A percentile compares a stretch with the other conserved stretches of the same genome.
These are phyloP conservation scores for Malurus cyaneus DNA, from an alignment of 2,113 vertebrate genomes.

Conservation along the genomic window DNA sequence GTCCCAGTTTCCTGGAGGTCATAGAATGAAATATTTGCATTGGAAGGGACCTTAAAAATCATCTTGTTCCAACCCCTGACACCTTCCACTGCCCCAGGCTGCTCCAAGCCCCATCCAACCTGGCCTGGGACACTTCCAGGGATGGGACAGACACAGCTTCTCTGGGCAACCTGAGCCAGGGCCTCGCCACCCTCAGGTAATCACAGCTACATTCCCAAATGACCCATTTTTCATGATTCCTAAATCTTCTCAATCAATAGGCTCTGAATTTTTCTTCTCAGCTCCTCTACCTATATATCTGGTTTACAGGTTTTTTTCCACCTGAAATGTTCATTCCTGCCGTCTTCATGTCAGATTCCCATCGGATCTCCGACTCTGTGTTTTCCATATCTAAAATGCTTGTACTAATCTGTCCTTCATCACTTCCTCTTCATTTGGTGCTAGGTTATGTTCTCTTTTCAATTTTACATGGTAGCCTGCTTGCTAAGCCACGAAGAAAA, in stretches of 20 bases:
- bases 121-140: background rate
- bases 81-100: background rate
- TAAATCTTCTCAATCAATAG: background rate
- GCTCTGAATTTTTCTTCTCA: background rate
- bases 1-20: background rate
- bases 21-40: background rate
- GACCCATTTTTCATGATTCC: background rate
- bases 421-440: background rate
- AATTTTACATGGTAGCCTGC: background rate
- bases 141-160: background rate
- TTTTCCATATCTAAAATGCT: background rate
- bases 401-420: background rate
- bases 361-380: background rate
- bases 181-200: background rate
- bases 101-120: rapidly evolving
- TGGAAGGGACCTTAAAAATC: background rate
- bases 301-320: background rate
- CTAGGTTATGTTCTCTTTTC: background rate
- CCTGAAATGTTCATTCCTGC: background rate
- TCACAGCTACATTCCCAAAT: background rate
- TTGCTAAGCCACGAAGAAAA: background rate
- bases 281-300: background rate
- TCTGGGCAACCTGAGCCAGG: background rate
- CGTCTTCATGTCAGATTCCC: background rate
- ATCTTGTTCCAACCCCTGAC: rapidly evolving